Evolutionary conservation across 2,113 vertebrate species (phyloP).

Genomic region (Felis catus): DNA sequence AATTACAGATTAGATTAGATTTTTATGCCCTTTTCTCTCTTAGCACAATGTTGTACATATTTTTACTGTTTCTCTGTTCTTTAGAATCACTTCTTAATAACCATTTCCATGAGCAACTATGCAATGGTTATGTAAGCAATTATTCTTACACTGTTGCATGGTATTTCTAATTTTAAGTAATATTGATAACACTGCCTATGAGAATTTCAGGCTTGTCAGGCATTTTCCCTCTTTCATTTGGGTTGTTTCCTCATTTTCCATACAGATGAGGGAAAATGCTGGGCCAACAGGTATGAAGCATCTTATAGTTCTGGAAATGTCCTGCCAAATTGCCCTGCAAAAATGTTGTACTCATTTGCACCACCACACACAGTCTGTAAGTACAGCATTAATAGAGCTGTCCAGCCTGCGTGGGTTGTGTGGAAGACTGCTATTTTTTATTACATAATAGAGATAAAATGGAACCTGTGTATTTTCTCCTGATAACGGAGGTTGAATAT

Average conservation of each 20-base stretch:
- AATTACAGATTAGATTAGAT: not conserved
- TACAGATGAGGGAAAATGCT: not conserved
- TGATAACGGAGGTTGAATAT: not conserved
- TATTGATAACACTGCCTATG: not conserved
- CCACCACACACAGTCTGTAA: not conserved
- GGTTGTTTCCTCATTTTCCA: conserved; percentile 45
- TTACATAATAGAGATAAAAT: not conserved
- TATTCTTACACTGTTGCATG: not conserved
- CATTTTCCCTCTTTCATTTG: not conserved
- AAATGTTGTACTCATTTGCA: not conserved
- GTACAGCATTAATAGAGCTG: not conserved
- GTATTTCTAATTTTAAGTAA: not conserved
- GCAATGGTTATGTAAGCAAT: not conserved
- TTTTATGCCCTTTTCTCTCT: not conserved
- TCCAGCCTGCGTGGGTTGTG: not conserved
- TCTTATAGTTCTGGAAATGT: not conserved
- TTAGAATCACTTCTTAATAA: conserved; percentile 39
- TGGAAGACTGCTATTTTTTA: not conserved
- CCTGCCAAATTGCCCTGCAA: conserved; percentile 13
- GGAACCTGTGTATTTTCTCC: not conserved
- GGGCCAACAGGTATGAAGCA: not conserved
- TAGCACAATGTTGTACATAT: not conserved
- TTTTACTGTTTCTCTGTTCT: not conserved
- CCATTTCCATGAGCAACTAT: not conserved
- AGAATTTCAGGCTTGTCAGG: not conserved